phyloP scores from a whole-genome alignment of 2,113 vertebrate genomes.

The Alectura lathami region DNA sequence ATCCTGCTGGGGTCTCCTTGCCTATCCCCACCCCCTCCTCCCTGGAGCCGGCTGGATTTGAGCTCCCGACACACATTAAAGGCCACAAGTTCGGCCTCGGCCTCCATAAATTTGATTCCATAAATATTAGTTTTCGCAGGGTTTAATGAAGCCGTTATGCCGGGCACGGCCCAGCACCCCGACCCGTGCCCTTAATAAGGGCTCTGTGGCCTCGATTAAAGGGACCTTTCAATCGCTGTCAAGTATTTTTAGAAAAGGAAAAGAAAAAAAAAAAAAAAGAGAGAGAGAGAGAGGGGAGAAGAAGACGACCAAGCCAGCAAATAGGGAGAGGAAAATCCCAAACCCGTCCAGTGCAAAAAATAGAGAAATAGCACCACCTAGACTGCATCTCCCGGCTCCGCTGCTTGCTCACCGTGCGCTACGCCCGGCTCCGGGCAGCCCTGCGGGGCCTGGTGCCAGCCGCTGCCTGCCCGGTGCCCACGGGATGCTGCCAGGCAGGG shows the following conservation, averaged over 20 bases:
- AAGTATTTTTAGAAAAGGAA: constrained; percentile 84
- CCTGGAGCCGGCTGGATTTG: constrained; percentile 67
- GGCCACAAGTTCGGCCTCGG: constrained; percentile 67
- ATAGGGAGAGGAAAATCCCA: constrained; percentile 64
- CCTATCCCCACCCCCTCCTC: constrained; percentile 59
- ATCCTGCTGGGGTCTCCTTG: constrained; percentile 49
- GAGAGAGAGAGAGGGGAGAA: constrained; percentile 48
- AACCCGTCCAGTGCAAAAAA: constrained; percentile 68
- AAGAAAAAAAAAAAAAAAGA: constrained; percentile 71
- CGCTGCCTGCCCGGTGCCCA: not conserved
- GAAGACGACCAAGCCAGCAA: constrained; percentile 67
- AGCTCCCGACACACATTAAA: constrained; percentile 65
- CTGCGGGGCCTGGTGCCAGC: not conserved
- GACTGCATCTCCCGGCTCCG: constrained; percentile 52
- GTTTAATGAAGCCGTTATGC: constrained; percentile 80
- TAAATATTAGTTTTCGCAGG: constrained; percentile 83
- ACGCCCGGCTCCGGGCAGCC: not conserved
- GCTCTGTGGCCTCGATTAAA: constrained; percentile 76
- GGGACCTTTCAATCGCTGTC: constrained; percentile 84
- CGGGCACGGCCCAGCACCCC: constrained; percentile 80
- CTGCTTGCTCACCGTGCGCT: not conserved
- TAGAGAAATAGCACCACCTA: constrained; percentile 83
- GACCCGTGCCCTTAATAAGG: constrained; percentile 79
- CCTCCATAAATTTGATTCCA: constrained; percentile 83
- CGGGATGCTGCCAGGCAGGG: not conserved